Evolutionary conservation across 1,140 invertebrate species (phyloP), one percentile per base, ranked within the genome.

Genomic region (Drosophila mauritiana): DNA sequence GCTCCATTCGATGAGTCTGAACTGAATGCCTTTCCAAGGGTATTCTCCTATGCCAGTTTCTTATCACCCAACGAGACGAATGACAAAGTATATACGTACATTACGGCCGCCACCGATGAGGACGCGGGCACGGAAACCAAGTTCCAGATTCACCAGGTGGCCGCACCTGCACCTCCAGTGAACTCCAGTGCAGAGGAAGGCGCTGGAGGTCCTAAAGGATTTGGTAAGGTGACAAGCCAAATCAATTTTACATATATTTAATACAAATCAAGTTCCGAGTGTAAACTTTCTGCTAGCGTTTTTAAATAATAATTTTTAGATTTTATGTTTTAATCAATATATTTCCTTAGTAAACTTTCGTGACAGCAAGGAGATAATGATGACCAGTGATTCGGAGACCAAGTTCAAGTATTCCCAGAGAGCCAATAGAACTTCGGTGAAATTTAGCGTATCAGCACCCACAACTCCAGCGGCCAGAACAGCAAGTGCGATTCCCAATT

Each of bases 311-410:
- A 3, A 3, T 13, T 43, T 12, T 4, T 45, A 11, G 12, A 12
- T 11, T 1, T 25, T 4, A 25, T 7, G 4, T 8, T 15, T 10
- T 25, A n/a, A 7, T 20, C 17, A 10, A 46, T 52, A 10, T 43
- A 10, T 57, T 4, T 13, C 43, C 31, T 12, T 39, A 92, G 91
- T 91, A 0, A 92, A 92, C 72, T 92, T 92, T 63, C 92, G 92
- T 3, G 92, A 92, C 52, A 93, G 92, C 79, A 93, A 93, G 34
- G 92, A 93, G 73, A 91, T 93, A 3, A 92, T 93, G 89, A 93
- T 93, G 92, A 93, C 92, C 61, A 93, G 92, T 43, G 92, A 93
- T 40, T 93, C 92, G 22, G 92, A 93, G 73, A 90, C 75, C 6
- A 91, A 93, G 56, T 92, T 92, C 27, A 92, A 93, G 61, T 94